Conservation (phyloP, 1,140 invertebrate species). For the Caligus rogercresseyi region DNA sequence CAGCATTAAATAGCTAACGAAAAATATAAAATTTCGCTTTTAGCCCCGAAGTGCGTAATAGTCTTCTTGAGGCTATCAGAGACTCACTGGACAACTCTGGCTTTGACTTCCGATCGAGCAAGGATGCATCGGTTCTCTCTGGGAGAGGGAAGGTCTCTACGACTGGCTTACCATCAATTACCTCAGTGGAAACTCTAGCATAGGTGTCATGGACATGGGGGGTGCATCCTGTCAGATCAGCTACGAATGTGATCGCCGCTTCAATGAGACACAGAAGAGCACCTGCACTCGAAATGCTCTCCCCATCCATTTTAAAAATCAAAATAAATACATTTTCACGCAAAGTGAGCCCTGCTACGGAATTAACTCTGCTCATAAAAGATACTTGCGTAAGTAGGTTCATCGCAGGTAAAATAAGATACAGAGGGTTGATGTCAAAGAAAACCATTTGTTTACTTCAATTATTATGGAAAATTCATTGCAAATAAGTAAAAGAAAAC, state of each 20-base stretch:
- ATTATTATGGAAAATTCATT: no score
- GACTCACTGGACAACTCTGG: background rate
- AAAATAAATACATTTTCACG: background rate
- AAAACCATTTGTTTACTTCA: no score
- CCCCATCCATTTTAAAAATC: background rate
- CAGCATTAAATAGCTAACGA: no score
- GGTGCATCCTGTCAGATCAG: background rate
- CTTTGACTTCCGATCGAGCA: background rate
- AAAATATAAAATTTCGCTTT: background rate
- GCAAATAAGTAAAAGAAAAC: no score
- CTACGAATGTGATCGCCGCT: background rate
- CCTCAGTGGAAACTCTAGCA: background rate
- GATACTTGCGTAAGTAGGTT: background rate
- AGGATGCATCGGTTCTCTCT: background rate
- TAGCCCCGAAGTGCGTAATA: background rate
- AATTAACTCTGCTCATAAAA: background rate
- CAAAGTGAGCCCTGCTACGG: background rate
- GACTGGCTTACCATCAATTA: background rate
- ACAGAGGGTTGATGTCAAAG: no score
- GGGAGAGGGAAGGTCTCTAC: background rate
- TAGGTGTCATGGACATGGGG: background rate
- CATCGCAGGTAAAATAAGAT: no score
- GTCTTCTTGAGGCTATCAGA: background rate
- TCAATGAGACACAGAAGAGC: no score
- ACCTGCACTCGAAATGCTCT: background rate